Evolutionary conservation across 2,888 invertebrate genomes (phyloP).

Genomic region (Calliopum simillimum): DNA sequence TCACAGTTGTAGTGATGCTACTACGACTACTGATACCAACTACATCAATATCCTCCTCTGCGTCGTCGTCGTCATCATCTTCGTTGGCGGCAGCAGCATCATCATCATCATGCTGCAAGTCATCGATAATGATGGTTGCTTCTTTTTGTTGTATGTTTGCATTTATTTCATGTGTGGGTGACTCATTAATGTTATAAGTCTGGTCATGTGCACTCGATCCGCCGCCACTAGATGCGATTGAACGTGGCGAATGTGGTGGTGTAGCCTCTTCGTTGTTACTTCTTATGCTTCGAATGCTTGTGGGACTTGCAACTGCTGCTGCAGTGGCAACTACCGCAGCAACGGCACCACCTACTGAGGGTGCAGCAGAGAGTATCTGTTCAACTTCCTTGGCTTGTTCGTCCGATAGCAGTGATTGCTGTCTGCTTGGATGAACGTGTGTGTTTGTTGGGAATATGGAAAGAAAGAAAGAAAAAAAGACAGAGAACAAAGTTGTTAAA

Average conservation of each 20-base stretch:
- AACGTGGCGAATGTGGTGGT: conserved; percentile 28
- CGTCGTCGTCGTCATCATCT: conserved; percentile 58
- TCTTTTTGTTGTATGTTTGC: conserved; percentile 33
- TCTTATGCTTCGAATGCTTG: conserved; percentile 54
- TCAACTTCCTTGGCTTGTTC: conserved; percentile 92
- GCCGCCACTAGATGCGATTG: conserved; percentile 24
- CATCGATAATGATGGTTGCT: neutral
- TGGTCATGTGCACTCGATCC: conserved; percentile 25
- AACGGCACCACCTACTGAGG: conserved; percentile 59
- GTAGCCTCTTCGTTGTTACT: conserved; percentile 27
- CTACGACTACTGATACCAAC: conserved; percentile 57
- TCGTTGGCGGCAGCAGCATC: conserved; percentile 38
- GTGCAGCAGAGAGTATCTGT: conserved; percentile 77
- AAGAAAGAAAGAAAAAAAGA: neutral
- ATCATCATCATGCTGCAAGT: conserved; percentile 32
- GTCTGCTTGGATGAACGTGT: conserved; percentile 68
- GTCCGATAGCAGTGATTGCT: conserved; percentile 85
- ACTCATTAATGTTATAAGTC: conserved; percentile 32
- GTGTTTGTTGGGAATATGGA: neutral
- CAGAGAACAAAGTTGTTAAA: conserved; percentile 17
- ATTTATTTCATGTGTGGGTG: conserved; percentile 32
- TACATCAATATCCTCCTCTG: conserved; percentile 56
- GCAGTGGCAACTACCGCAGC: conserved; percentile 62
- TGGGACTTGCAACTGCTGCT: conserved; percentile 57
- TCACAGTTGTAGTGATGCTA: conserved; percentile 49